Evolutionary conservation across 2,888 invertebrate species (phyloP), one percentile per base, ranked within the genome.

Genomic region (Hermaeophaga mercurialis): DNA sequence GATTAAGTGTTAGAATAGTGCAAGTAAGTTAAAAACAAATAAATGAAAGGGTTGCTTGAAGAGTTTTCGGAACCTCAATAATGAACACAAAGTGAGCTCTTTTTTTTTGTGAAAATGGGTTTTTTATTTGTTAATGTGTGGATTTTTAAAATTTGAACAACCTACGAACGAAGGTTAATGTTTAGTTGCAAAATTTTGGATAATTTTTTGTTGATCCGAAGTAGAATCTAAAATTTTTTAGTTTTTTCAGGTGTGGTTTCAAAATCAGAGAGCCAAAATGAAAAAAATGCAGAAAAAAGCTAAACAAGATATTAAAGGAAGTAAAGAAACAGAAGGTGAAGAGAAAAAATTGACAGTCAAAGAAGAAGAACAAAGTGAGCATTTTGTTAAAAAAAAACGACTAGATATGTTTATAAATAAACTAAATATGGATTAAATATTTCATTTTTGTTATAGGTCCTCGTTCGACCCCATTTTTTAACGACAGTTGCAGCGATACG

Each of bases 1-100:
- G 91, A 8, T 80, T 92, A 48, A 91, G 89, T 69, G 88, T 92
- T 31, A 81, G 91, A 64, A 91, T 92, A 60, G 91, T 92, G 9
- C 92, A 92, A 81, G 91, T 92, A 70, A 70, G 52, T 41, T 17
- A 33, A n/a, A n/a, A n/a, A n/a, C n/a, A n/a, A n/a, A n/a, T n/a
- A n/a, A n/a, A 24, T 24, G 8, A 24, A 24, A 24, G 8, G 24
- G n/a, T n/a, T n/a, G n/a, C n/a, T n/a, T n/a, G n/a, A n/a, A n/a
- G n/a, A n/a, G n/a, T n/a, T n/a, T n/a, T n/a, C n/a, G n/a, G n/a
- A n/a, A n/a, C n/a, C n/a, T n/a, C n/a, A n/a, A n/a, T n/a, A n/a
- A n/a, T n/a, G n/a, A n/a, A n/a, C n/a, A n/a, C n/a, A n/a, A n/a
- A n/a, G n/a, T n/a, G n/a, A n/a, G n/a, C n/a, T n/a, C n/a, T n/a